A percentile compares a stretch with the other conserved stretches of the same genome.
These are phyloP conservation scores for Telmatochromis brichardi DNA, from an alignment of 2,113 vertebrate species.

Conservation along the genomic window DNA sequence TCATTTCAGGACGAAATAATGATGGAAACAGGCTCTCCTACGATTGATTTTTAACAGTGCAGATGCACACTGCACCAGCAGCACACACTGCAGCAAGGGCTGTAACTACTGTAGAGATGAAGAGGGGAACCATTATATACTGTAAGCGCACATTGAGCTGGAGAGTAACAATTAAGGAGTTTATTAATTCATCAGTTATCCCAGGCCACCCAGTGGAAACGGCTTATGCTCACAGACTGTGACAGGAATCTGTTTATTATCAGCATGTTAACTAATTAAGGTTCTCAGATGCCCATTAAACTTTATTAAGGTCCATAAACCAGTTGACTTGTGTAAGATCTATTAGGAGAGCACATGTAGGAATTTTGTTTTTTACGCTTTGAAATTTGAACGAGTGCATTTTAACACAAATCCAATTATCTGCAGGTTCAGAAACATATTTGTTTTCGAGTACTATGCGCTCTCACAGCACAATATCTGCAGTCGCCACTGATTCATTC, in stretches of 20 bases:
- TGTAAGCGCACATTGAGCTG: not conserved
- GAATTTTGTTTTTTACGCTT: not conserved
- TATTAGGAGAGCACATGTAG: not conserved
- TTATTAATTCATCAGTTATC: constrained; percentile 39
- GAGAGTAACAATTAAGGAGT: constrained; percentile 1
- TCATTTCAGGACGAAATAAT: not conserved
- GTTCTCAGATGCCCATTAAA: not conserved
- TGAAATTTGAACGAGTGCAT: not conserved
- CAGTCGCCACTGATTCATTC: not conserved
- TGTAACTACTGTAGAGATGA: not conserved
- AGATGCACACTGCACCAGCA: constrained; percentile 4
- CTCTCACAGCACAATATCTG: not conserved
- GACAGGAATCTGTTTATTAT: constrained; percentile 9
- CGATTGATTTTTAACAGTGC: not conserved
- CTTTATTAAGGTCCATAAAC: constrained; percentile 31
- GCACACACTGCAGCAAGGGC: not conserved
- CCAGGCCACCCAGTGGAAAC: not conserved
- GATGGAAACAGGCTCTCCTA: not conserved
- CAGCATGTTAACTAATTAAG: not conserved
- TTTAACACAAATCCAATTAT: not conserved
- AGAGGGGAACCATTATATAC: not conserved
- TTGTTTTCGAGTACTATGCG: not conserved
- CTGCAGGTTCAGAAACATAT: not conserved
- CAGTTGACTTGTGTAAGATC: not conserved
- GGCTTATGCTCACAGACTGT: not conserved